Evolutionary conservation across 2,113 vertebrate genomes (phyloP), one percentile per base, ranked within the genome.

Genomic region (Cathartes aura): DNA sequence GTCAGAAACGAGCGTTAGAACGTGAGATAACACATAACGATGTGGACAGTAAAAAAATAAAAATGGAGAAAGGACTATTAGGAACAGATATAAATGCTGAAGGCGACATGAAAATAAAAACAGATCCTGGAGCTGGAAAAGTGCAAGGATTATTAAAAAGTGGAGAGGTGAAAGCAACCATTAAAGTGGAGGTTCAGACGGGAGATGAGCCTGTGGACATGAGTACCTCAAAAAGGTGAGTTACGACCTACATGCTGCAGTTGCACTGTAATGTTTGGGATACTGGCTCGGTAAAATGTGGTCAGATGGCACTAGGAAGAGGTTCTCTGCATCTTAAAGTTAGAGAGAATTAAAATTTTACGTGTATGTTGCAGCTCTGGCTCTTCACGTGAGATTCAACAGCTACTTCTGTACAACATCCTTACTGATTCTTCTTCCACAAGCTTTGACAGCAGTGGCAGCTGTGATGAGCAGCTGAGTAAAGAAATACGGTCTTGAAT

Each of bases 221-320:
- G 99, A 99, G 99, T 72, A 99, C 99, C 21, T 98, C 99, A 11
- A 99, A 99, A 98, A 99, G 99, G 99, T 99, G 95, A 98, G 98
- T 81, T 12, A 4, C 2, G 8, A 16, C 17, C 50, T 2, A 7
- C 3, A 3, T 7, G 47, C 53, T 38, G 55, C 29, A 2, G 27
- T 24, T 14, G 12, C 29, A 3, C 34, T 8, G 55, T 20, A 8
- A 3, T 12, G 0, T 24, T 12, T 24, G 85, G 86, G 63, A 15
- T 22, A 8, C 23, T 6, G 2, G 72, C 66, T 11, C 24, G 5
- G 26, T 5, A 15, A 38, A 24, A 24, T 0, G 17, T 11, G 36
- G 8, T 32, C 55, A 7, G 14, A 2, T 20, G 42, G 43, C 23
- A 5, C 53, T 5, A 3, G n/a, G 53, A 34, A 38, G 40, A 13